phyloP scores from a whole-genome alignment of 2,797 vertebrate species.

The Rhinogobio ventralis region DNA sequence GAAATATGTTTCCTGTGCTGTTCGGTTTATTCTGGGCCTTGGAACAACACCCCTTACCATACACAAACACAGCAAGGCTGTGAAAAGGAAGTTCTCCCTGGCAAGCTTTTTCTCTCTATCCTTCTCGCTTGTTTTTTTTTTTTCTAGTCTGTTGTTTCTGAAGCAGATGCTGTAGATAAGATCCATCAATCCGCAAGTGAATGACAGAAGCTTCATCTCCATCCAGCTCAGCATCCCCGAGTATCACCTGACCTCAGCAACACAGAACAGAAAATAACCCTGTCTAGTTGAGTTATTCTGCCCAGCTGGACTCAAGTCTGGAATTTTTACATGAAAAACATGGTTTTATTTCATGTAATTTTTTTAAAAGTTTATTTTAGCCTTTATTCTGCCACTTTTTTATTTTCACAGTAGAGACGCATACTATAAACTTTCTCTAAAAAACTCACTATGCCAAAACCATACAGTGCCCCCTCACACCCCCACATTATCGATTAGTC shows the following conservation, averaged over 20 bases:
- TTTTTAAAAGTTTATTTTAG: not conserved
- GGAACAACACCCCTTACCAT: constrained; percentile 29
- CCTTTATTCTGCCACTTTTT: not conserved
- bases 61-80: constrained; percentile 37
- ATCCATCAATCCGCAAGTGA: constrained; percentile 20
- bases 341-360: not conserved
- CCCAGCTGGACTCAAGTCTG: not conserved
- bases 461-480: too few species aligned
- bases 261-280: not conserved
- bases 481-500: too few species aligned
- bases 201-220: constrained; percentile 12
- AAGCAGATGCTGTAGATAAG: constrained; percentile 12
- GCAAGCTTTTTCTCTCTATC: constrained; percentile 25
- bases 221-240: not conserved
- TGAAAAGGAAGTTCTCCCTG: constrained; percentile 40
- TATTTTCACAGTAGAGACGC: not conserved
- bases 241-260: not conserved
- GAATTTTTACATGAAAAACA: too few species aligned
- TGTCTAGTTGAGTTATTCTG: not conserved
- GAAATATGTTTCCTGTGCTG: constrained; percentile 21
- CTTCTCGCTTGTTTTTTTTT: not conserved
- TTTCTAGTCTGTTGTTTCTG: not conserved
- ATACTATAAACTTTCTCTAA: not conserved
- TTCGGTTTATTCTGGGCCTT: constrained; percentile 12
- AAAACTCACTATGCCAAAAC: not conserved